Base-by-base conservation (phyloP, 2,888 invertebrate genomes). In the Taenaris catops region DNA sequence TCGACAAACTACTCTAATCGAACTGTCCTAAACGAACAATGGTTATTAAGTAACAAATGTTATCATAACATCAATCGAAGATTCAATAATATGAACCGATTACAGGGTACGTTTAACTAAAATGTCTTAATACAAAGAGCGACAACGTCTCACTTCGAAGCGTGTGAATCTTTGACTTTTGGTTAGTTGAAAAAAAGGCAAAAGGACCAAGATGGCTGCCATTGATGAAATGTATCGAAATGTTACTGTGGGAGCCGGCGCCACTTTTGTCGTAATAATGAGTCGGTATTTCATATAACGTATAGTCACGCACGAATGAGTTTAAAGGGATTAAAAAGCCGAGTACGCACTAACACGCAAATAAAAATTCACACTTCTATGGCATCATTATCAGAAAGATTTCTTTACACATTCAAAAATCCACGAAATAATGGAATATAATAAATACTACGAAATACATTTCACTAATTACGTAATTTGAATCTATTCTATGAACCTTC, bases 161-260 rank as follows among this genome's bases (percentile, higher is more conserved):
- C 78, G 79, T 79, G 78, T 78, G 79, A 79, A 78, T 64, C 64
- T 60, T 25, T 32, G 37, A 32, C 16, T 44, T 31, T 39, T 46
- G 44, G 44, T 37, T 34, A 44, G 45, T 34, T 44, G 50, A 37
- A 37, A 43, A 43, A 43, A 39, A 43, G 46, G 53, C 23, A 43
- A 36, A 54, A 58, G 54, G 55, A 51, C 36, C 42, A 53, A 54
- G 47, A 59, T 55, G 58, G 54, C 61, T 46, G 59, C 61, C 70
- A 68, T 71, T 73, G 72, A 70, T 60, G 64, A 73, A 63, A 66
- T 58, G 60, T 64, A 65, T 66, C 63, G 66, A 53, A 67, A 69
- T 63, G 55, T 56, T 65, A 48, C 56, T 70, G 70, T 72, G 74
- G 69, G 72, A 75, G 71, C 64, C 63, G 60, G 60, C 67, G 66